Evolutionary conservation across 2,113 vertebrate genomes (phyloP).

Genomic region (Atlantisia rogersi): DNA sequence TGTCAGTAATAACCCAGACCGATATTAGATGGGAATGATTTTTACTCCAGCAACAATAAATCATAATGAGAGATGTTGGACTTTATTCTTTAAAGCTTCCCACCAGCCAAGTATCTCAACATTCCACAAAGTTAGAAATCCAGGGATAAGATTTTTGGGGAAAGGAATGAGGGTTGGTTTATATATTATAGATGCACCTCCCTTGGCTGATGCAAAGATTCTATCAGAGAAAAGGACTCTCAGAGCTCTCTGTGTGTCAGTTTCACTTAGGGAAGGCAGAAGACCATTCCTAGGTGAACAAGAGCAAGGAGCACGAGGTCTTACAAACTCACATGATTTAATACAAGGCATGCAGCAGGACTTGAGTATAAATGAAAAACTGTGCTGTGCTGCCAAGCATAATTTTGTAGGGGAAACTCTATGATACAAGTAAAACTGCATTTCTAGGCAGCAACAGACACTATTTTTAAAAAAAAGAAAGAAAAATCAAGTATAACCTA

Average conservation of each 20-base stretch:
- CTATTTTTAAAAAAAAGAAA: background rate
- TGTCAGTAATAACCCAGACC: background rate
- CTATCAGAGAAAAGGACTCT: background rate
- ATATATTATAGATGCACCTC: background rate
- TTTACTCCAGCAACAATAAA: slow-evolving; percentile 4
- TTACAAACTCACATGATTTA: accelerated
- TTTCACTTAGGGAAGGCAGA: background rate
- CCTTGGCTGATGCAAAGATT: background rate
- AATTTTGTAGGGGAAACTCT: background rate
- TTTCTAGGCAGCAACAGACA: background rate
- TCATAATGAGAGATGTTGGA: background rate
- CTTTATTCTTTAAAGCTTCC: background rate
- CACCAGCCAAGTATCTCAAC: background rate
- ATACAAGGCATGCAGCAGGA: accelerated
- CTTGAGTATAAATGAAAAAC: background rate
- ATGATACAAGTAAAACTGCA: background rate
- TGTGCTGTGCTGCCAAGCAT: accelerated
- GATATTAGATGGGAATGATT: background rate
- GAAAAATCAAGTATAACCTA: background rate
- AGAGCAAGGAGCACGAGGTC: background rate
- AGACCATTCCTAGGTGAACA: background rate
- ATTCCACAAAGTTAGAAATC: background rate
- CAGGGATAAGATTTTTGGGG: background rate
- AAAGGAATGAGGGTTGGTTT: background rate
- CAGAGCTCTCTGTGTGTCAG: accelerated